phyloP scores from a whole-genome alignment of 2,888 invertebrate genomes.

The Nephrotoma appendiculata region DNA sequence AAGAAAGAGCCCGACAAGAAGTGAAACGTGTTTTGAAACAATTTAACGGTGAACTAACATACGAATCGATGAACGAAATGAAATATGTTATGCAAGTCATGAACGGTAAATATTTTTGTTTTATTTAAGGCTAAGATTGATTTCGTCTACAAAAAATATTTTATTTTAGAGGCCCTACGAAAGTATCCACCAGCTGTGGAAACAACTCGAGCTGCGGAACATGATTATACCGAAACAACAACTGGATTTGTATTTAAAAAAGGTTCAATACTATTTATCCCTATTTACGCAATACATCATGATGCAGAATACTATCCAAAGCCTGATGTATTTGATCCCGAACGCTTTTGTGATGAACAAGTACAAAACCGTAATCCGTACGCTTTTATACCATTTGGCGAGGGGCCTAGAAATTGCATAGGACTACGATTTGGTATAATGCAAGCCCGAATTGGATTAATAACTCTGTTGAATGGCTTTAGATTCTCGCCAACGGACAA shows the following conservation, averaged over 20 bases:
- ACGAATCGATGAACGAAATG: slow-evolving; percentile 31
- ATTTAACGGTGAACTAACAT: slow-evolving; percentile 25
- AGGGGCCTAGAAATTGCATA: slow-evolving; percentile 31
- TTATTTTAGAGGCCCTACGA: slow-evolving; percentile 35
- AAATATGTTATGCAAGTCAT: slow-evolving; percentile 32
- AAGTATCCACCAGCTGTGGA: slow-evolving; percentile 37
- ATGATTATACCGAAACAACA: slow-evolving; percentile 34
- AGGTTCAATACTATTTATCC: slow-evolving; percentile 37
- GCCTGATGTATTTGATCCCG: slow-evolving; percentile 45
- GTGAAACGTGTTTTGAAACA: slow-evolving; percentile 23
- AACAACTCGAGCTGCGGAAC: slow-evolving; percentile 32
- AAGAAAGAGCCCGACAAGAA: slow-evolving; percentile 26
- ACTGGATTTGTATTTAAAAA: slow-evolving; percentile 34
- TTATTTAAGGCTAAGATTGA: neutral
- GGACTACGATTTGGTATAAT: slow-evolving; percentile 26
- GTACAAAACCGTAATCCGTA: slow-evolving; percentile 31
- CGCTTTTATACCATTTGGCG: slow-evolving; percentile 31
- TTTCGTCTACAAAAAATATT: neutral
- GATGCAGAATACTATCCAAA: slow-evolving; percentile 44
- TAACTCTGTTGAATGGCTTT: neutral
- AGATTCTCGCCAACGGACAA: too few relatives aligned
- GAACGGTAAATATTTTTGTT: slow-evolving; percentile 20
- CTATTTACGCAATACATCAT: slow-evolving; percentile 42
- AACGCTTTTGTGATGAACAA: slow-evolving; percentile 40
- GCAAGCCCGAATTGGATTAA: slow-evolving; percentile 15